phyloP scores from a whole-genome alignment of 2,113 vertebrate species.

The Bungarus multicinctus region DNA sequence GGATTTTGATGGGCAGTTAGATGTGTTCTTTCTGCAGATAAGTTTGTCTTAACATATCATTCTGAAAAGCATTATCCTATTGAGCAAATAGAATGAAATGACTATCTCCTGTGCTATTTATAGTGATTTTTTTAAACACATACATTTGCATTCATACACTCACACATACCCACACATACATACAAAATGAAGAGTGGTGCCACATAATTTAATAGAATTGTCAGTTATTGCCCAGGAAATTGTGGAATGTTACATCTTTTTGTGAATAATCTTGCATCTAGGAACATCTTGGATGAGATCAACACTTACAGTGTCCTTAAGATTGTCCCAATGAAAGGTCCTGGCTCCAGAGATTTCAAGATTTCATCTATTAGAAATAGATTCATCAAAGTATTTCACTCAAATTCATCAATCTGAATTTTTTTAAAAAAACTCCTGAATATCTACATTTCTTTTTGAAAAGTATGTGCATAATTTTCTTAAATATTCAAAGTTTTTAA shows the following conservation, averaged over 20 bases:
- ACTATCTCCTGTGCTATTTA: slow-evolving; percentile 13
- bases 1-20: background rate
- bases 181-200: background rate
- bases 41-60: slow-evolving; percentile 15
- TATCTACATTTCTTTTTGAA: background rate
- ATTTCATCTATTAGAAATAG: background rate
- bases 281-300: background rate
- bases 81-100: background rate
- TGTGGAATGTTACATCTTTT: slow-evolving; percentile 4
- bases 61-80: slow-evolving; percentile 1
- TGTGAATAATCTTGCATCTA: background rate
- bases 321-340: background rate
- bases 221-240: slow-evolving; percentile 22
- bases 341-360: background rate
- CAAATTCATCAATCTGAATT: background rate
- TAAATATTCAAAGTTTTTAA: background rate
- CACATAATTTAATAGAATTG: slow-evolving; percentile 19
- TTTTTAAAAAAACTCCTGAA: background rate
- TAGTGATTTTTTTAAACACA: slow-evolving; percentile 13
- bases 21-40: background rate
- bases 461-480: background rate
- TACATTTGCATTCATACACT: background rate
- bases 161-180: background rate
- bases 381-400: background rate
- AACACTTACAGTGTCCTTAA: background rate